Evolutionary conservation across 2,888 invertebrate species (phyloP).

Genomic region (Dolichopus griseipennis): DNA sequence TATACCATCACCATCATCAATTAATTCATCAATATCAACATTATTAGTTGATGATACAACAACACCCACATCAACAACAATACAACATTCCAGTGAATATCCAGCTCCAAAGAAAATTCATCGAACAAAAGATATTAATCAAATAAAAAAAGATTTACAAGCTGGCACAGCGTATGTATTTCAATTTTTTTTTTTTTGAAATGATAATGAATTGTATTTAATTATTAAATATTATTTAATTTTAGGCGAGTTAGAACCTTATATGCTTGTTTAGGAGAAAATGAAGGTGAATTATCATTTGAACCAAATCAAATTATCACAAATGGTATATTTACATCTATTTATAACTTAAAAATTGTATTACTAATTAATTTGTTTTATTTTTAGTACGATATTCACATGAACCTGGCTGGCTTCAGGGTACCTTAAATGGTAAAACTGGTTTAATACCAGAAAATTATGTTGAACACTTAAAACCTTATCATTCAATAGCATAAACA

Average conservation of each 20-base stretch:
- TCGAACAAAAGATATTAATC: constrained; percentile 45
- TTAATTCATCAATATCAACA: constrained; percentile 35
- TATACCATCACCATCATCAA: constrained; percentile 34
- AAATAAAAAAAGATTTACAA: constrained; percentile 40
- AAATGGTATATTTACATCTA: constrained; percentile 58
- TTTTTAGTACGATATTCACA: constrained; percentile 73
- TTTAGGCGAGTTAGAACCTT: constrained; percentile 81
- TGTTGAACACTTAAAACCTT: constrained; percentile 58
- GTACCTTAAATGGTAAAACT: constrained; percentile 81
- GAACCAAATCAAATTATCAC: constrained; percentile 97
- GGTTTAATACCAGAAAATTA: constrained; percentile 96
- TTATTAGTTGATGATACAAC: constrained; percentile 25
- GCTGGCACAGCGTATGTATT: constrained; percentile 40
- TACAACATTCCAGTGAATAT: constrained; percentile 31
- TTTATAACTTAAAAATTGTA: background rate
- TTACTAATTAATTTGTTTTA: constrained; percentile 14
- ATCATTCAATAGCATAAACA: constrained; percentile 26
- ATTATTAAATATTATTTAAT: constrained; percentile 20
- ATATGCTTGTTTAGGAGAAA: constrained; percentile 93
- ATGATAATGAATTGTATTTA: background rate
- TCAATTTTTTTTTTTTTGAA: background rate
- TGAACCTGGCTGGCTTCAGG: constrained; percentile 97
- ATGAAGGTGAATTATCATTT: constrained; percentile 93
- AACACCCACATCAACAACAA: constrained; percentile 27
- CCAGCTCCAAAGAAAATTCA: constrained; percentile 49